phyloP scores from a whole-genome alignment of 2,113 vertebrate species.

The Deroptyus accipitrinus region DNA sequence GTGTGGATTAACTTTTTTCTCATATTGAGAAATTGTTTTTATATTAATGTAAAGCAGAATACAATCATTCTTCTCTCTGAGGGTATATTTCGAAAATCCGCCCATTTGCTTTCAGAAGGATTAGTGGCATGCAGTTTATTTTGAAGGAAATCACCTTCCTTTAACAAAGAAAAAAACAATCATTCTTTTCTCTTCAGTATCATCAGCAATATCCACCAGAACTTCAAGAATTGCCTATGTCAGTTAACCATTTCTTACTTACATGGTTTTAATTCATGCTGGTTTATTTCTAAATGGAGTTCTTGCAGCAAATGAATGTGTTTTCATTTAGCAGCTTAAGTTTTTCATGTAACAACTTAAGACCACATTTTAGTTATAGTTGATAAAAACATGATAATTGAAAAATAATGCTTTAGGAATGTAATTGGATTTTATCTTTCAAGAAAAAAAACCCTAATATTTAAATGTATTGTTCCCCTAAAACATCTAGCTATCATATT shows the following conservation, averaged over 20 bases:
- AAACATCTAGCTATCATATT: background rate
- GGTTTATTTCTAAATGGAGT: background rate
- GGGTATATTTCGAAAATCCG: background rate
- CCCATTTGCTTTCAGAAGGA: background rate
- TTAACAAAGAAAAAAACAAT: background rate
- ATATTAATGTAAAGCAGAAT: constrained; percentile 20
- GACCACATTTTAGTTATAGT: background rate
- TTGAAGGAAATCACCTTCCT: background rate
- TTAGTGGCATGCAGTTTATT: background rate
- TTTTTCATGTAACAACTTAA: background rate
- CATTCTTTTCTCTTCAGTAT: background rate
- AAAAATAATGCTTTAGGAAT: background rate
- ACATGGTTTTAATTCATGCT: background rate
- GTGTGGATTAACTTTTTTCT: constrained; percentile 3
- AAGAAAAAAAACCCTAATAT: background rate
- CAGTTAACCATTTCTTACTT: background rate
- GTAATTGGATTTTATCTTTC: background rate
- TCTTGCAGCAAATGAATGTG: background rate
- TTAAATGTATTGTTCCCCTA: constrained; percentile 20
- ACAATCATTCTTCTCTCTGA: background rate
- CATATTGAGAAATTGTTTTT: background rate
- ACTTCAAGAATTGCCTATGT: background rate
- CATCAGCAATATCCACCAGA: background rate
- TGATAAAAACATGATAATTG: background rate
- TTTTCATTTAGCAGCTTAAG: background rate